These are phyloP conservation scores for Saturnia pavonia DNA, from an alignment of 2,888 invertebrate species.

Conservation along the genomic window DNA sequence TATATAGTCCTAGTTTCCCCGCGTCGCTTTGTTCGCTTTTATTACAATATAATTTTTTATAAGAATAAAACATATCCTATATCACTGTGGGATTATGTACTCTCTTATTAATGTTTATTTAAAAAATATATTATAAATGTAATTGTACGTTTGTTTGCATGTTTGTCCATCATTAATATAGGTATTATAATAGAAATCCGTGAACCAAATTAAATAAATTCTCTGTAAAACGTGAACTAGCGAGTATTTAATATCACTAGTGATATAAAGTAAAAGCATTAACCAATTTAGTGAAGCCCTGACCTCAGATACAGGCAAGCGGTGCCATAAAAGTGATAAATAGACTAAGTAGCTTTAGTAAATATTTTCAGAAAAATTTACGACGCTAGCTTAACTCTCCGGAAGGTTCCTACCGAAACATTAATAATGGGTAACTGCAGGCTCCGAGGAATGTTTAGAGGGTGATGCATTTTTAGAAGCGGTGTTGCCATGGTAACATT, in stretches of 20 bases:
- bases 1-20: not conserved
- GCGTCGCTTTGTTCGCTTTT: too few relatives aligned
- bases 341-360: conserved; percentile 60
- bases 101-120: too few relatives aligned
- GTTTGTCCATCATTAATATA: not conserved
- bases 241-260: conserved; percentile 31
- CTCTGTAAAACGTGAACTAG: conserved; percentile 11
- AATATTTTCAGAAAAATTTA: conserved; percentile 65
- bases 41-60: too few relatives aligned
- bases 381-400: conserved; percentile 49
- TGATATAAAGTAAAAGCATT: conserved; percentile 49
- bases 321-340: conserved; percentile 66
- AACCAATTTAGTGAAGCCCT: conserved; percentile 43
- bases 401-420: conserved; percentile 60
- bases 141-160: too few relatives aligned
- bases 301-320: conserved; percentile 54
- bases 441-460: conserved; percentile 51
- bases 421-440: conserved; percentile 67
- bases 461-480: conserved; percentile 56
- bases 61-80: too few relatives aligned
- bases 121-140: too few relatives aligned
- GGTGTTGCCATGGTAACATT: conserved; percentile 59
- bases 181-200: not conserved
- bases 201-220: not conserved
- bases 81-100: too few relatives aligned